Base-by-base conservation (phyloP, 1,140 invertebrate genomes). In the Sipha flava region DNA sequence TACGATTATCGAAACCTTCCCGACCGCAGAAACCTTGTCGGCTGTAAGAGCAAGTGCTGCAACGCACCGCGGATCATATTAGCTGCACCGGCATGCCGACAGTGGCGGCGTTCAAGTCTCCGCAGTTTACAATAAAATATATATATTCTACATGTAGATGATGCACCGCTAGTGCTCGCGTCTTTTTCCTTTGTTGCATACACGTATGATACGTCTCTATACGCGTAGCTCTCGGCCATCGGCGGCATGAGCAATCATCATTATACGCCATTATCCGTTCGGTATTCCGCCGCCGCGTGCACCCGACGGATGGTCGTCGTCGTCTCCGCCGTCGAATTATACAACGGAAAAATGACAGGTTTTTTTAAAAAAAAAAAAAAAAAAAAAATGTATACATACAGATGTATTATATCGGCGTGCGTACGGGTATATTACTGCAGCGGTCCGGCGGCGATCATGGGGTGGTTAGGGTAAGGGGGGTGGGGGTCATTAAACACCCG, bases 401-500 rank as follows among this genome's bases (percentile, higher is more conserved):
- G 29, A 26, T 75, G 49, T 52, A 72, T 37, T 37, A 21, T 73
- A 40, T 57, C 29, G 47, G 31, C 31, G 47, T 18, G 1, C 29
- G n/a, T 31, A 23, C 59, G 14, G 45, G 45, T 54, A 31, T 31
- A 59, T 31, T 59, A 59, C 26, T 3, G 10, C 23, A 23, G 23
- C 14, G 14, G 9, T 12, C 40, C 40, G 40, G 14, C 40, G 10
- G 40, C n/a, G n/a, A 2, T 4, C 16, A n/a, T 18, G 47, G 3
- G 9, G 47, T 18, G 16, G 37, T n/a, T 49, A 3, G 1, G 14
- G 14, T 18, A 14, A 2, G n/a, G 5, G 9, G 31, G 40, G 66
- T 18, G 23, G 43, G 16, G 73, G 52, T 59, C 73, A 77, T 77
- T 77, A 77, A 59, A 75, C 72, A 75, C 72, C 47, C n/a, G 68